phyloP scores from a whole-genome alignment of 1,140 invertebrate species.

The Pseudomyrmex concolor region DNA sequence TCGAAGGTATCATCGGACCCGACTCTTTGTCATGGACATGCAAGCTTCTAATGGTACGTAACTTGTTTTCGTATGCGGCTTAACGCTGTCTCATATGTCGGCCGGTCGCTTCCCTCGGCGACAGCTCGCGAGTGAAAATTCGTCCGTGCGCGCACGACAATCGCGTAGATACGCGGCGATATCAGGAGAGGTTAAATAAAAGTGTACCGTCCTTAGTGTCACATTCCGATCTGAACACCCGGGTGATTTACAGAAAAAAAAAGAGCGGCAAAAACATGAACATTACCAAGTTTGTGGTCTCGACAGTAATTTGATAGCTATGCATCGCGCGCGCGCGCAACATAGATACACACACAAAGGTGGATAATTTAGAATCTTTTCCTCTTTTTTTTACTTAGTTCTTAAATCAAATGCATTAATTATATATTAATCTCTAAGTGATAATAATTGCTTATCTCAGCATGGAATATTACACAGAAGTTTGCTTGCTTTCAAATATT shows the following conservation, averaged over 20 bases:
- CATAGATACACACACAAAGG: no score
- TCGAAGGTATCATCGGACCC: conserved; percentile 56
- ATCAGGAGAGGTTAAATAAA: conserved; percentile 72
- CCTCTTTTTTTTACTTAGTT: no score
- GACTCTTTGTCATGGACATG: conserved; percentile 84
- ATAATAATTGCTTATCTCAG: no score
- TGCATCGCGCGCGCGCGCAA: not conserved
- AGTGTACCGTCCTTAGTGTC: conserved; percentile 61
- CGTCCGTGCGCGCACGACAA: not conserved
- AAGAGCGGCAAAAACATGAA: not conserved
- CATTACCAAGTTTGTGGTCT: not conserved
- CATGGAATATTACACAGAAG: not conserved
- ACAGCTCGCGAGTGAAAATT: not conserved
- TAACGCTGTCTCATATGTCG: conserved; percentile 31
- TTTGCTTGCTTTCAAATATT: no score
- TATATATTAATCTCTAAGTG: not conserved
- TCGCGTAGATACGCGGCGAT: not conserved
- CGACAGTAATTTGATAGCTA: not conserved
- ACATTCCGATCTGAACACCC: conserved; percentile 45
- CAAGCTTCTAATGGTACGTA: conserved; percentile 84
- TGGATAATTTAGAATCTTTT: no score
- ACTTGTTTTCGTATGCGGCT: conserved; percentile 71
- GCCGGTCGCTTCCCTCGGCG: not conserved
- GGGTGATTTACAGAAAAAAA: not conserved
- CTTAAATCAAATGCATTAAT: no score